A percentile compares a stretch with the other conserved stretches of the same genome.
phyloP scores from a whole-genome alignment of 2,888 invertebrate genomes.

The Myopa testacea region DNA sequence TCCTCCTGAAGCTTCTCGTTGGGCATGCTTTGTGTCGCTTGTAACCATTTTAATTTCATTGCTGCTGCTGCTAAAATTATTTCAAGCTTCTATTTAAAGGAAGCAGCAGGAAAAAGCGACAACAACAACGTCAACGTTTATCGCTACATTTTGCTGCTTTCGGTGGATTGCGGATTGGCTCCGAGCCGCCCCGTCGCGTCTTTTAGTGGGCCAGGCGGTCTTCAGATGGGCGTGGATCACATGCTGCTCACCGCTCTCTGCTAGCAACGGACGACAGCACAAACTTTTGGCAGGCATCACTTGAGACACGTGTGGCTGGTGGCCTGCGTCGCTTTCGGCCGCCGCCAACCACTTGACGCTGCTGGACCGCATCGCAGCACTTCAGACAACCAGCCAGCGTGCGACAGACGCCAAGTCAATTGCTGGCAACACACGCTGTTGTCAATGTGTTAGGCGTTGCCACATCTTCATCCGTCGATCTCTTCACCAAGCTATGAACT shows the following conservation, averaged over 20 bases:
- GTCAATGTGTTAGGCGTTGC: constrained; percentile 2
- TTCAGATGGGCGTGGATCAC: neutral
- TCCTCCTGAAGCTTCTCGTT: no score
- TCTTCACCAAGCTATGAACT: no score
- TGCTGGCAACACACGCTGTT: constrained; percentile 31
- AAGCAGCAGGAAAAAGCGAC: no score
- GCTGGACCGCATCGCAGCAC: neutral
- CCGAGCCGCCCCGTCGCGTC: neutral
- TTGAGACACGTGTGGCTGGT: constrained; percentile 32
- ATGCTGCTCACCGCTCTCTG: neutral
- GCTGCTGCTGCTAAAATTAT: neutral
- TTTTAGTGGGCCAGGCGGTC: neutral
- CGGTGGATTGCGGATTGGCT: neutral
- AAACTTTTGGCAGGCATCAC: constrained; percentile 34
- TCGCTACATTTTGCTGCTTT: no score
- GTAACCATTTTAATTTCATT: constrained; percentile 18
- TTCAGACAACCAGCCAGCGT: constrained; percentile 12
- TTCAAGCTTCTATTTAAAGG: neutral
- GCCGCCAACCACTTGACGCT: constrained; percentile 14
- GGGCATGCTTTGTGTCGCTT: neutral
- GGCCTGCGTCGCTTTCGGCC: neutral
- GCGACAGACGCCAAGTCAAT: constrained; percentile 27
- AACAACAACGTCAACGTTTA: no score
- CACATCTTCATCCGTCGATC: constrained; percentile 12
- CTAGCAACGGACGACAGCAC: neutral